Base-by-base conservation (phyloP, 2,797 vertebrate genomes). In the Lycodopsis pacificus region DNA sequence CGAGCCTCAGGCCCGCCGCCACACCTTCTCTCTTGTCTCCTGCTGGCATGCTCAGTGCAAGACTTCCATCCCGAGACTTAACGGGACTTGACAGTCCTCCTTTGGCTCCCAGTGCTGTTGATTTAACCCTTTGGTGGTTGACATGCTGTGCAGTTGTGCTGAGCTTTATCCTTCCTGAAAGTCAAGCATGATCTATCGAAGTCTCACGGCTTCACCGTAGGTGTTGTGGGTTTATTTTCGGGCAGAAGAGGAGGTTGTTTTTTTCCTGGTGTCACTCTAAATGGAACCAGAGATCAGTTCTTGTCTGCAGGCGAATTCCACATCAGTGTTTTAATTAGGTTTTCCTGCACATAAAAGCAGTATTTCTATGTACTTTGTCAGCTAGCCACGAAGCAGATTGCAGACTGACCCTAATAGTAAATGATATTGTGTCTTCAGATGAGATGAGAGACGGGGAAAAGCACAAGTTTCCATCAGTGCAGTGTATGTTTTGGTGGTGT, bases 81-180 rank as follows among this genome's bases (percentile, higher is more conserved):
- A 90, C 66, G 27, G 59, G 64, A 59, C 70, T 44, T 72, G 89
- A 87, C 79, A n/a, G 67, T 2, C n/a, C 30, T 30, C 62, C 61
- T 82, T 58, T 78, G 56, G 76, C 79, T 85, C 34, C 53, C 19
- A 12, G 30, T 58, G 54, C 68, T 82, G 74, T 68, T 67, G 76
- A 57, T 79, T 82, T 80, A 88, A 84, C 88, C 76, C 68, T 67
- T 73, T 77, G 25, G 40, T 8, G 9, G 38, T 38, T 64, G 20
- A 13, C 61, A 53, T 49, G 57, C 67, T 79, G 72, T 65, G 48
- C 1, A 0, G 58, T 22, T 51, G 14, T 1, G 19, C 32, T 51
- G 38, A 63, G 57, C 17, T 71, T 58, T 5, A 7, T n/a, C 46
- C 25, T 67, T 36, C 38, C 51, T 25, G 12, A 25, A 25, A 25